Evolutionary conservation across 2,113 vertebrate genomes (phyloP), one percentile per base, ranked within the genome.

Genomic region (Clinocottus analis): DNA sequence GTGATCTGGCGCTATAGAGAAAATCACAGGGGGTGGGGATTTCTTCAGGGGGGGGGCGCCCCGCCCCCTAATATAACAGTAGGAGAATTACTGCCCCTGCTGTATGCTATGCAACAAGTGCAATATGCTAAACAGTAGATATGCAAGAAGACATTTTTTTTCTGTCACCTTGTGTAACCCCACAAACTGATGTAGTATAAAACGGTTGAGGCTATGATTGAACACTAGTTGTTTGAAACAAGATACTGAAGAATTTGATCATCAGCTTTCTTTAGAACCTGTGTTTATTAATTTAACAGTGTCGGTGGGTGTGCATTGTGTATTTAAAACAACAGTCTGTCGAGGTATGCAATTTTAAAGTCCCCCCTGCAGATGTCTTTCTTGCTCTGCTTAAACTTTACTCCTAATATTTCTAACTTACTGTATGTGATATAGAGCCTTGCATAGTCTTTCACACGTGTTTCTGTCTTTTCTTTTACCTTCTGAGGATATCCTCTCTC

Each of bases 381-480:
- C 1, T 11, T 60, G 5, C 19, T 66, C 31, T 72, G 5, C 51
- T 27, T 21, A 1, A 23, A 56, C 51, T 7, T 66, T 7, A 13
- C 12, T 64, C n/a, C n/a, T n/a, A n/a, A n/a, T n/a, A n/a, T n/a
- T n/a, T n/a, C 7, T 35, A 25, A 56, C 35, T 58, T 25, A 29
- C 9, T 43, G 10, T 19, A 7, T 58, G 69, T 14, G 8, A 35
- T 23, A 35, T 21, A 23, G 1, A 23, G 29, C 55, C 31, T 16
- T 23, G 13, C 19, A 4, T n/a, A 5, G 33, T 33, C 5, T 13
- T 25, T 2, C 13, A 67, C 37, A 66, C 47, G 4, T 37, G 41
- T 53, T 33, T 55, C 27, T 80, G 27, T 61, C 27, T 56, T 29
- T 37, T 65, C 5, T 47, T 59, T 65, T n/a, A 51, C 3, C 31